A percentile compares a stretch with the other conserved stretches of the same genome.
Evolutionary conservation across 2,888 invertebrate species (phyloP).

Genomic region (Meteorus cinctellus): DNA sequence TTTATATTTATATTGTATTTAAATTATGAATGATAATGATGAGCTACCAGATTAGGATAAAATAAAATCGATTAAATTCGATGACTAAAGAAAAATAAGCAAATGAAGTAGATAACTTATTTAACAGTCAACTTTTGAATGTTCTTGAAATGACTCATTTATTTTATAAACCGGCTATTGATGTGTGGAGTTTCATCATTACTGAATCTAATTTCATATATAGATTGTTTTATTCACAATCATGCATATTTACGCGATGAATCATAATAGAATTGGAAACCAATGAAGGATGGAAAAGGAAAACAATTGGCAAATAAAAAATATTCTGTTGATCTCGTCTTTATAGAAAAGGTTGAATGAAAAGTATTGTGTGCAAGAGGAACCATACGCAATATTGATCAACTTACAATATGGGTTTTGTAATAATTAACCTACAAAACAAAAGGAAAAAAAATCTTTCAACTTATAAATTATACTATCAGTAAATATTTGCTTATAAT

Average conservation of each 20-base stretch:
- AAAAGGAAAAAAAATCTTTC: neutral
- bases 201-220: neutral
- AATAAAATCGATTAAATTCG: neutral
- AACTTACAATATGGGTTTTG: neutral
- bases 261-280: neutral
- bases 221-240: neutral
- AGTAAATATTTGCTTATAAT: slow-evolving; percentile 43
- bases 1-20: neutral
- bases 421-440: neutral
- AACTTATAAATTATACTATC: slow-evolving; percentile 42
- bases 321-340: neutral
- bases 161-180: neutral
- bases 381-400: neutral
- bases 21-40: neutral
- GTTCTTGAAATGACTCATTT: neutral
- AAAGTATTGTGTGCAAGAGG: neutral
- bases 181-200: neutral
- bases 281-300: neutral
- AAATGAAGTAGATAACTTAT: neutral
- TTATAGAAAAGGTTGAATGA: neutral
- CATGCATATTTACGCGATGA: neutral
- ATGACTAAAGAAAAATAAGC: neutral
- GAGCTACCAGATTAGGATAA: neutral
- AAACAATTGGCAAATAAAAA: neutral
- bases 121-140: neutral